Evolutionary conservation across 2,113 vertebrate genomes (phyloP).

Genomic region (Nothobranchius furzeri): DNA sequence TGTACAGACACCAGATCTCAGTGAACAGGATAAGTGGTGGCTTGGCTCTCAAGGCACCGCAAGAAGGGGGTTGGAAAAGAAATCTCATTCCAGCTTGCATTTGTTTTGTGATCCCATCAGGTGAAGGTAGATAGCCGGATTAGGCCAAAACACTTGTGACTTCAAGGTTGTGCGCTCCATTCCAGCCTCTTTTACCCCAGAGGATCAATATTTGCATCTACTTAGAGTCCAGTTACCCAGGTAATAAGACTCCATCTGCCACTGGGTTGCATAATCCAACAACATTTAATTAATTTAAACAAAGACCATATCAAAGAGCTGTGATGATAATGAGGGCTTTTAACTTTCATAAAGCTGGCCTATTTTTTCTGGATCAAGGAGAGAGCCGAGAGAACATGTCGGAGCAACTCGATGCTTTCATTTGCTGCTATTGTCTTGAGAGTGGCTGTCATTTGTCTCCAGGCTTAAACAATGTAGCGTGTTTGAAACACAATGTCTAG

Average conservation of each 20-base stretch:
- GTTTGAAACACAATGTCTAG: slow-evolving; percentile 24
- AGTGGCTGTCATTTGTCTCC: slow-evolving; percentile 50
- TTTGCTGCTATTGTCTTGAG: slow-evolving; percentile 55
- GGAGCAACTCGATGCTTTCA: slow-evolving; percentile 41
- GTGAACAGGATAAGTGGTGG: slow-evolving; percentile 42
- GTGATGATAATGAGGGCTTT: slow-evolving; percentile 62
- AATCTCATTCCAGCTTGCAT: slow-evolving; percentile 50
- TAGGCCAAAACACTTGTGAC: slow-evolving; percentile 38
- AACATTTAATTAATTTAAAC: slow-evolving; percentile 69
- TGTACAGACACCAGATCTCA: slow-evolving; percentile 29
- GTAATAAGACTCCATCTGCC: slow-evolving; percentile 53
- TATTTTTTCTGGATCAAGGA: slow-evolving; percentile 54
- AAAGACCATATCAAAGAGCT: slow-evolving; percentile 63
- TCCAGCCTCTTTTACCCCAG: slow-evolving; percentile 21
- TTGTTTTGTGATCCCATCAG: slow-evolving; percentile 59
- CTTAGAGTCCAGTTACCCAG: slow-evolving; percentile 54
- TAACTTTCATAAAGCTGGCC: slow-evolving; percentile 43
- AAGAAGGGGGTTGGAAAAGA: neutral
- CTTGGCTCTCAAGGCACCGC: slow-evolving; percentile 33
- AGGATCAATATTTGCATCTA: slow-evolving; percentile 62
- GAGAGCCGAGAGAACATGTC: slow-evolving; percentile 23
- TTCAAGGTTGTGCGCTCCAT: slow-evolving; percentile 41
- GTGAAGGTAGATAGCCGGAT: slow-evolving; percentile 44
- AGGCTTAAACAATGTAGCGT: slow-evolving; percentile 20
- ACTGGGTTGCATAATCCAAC: slow-evolving; percentile 59